These are phyloP conservation scores for Pheosia gnoma DNA, from an alignment of 2,888 invertebrate genomes.

Conservation along the genomic window DNA sequence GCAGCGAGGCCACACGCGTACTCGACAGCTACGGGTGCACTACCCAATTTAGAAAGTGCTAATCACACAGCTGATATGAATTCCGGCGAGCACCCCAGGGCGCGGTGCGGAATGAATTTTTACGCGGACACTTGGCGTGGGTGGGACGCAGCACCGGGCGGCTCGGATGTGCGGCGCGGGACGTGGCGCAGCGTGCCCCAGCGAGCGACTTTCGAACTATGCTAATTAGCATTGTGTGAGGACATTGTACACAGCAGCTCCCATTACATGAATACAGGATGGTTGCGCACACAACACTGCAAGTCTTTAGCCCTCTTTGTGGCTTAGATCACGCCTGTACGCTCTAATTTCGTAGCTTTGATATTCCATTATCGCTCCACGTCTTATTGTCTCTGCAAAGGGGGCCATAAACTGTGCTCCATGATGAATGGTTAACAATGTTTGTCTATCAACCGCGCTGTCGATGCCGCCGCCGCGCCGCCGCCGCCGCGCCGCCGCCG, in stretches of 20 bases:
- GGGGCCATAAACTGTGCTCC: background rate
- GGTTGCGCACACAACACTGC: background rate
- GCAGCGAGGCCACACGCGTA: background rate
- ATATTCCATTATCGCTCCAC: background rate
- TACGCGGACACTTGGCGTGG: background rate
- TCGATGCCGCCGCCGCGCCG: background rate
- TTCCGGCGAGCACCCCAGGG: background rate
- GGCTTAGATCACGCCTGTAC: background rate
- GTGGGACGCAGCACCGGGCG: background rate
- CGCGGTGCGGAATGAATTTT: background rate
- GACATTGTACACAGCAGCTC: background rate
- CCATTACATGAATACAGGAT: background rate
- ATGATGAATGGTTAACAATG: background rate
- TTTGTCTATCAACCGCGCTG: background rate
- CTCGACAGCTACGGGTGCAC: background rate
- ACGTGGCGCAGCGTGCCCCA: background rate
- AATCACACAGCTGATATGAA: background rate
- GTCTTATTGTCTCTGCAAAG: background rate
- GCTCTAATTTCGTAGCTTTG: background rate
- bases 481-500: background rate
- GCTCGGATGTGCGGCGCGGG: background rate
- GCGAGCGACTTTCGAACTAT: background rate
- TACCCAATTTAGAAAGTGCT: background rate
- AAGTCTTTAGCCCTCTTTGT: background rate
- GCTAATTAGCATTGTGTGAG: background rate